These are phyloP conservation scores for Aphodius granarius DNA, from an alignment of 2,888 invertebrate genomes.

Conservation along the genomic window DNA sequence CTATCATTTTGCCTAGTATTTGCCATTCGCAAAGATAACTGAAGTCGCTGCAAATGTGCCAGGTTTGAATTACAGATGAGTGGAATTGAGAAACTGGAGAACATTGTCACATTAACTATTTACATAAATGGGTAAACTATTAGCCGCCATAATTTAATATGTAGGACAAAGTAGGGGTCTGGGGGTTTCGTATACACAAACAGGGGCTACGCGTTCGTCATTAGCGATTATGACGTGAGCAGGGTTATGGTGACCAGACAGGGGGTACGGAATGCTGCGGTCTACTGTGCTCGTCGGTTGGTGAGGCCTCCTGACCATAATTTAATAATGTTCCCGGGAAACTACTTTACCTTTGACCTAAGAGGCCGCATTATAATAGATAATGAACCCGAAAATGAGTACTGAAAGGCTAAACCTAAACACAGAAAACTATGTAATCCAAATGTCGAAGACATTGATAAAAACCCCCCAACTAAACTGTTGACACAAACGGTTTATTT, in stretches of 20 bases:
- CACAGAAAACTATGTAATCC: too few relatives aligned
- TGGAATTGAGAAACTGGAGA: background rate
- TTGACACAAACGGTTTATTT: too few relatives aligned
- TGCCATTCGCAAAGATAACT: too few relatives aligned
- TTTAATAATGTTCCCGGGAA: conserved; percentile 10
- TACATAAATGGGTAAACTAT: background rate
- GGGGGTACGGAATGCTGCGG: background rate
- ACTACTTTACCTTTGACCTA: conserved; percentile 19
- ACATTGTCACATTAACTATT: background rate
- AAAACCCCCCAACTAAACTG: too few relatives aligned
- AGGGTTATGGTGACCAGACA: background rate
- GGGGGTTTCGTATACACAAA: background rate
- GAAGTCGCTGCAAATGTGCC: background rate
- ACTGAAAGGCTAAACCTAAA: background rate
- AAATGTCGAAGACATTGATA: too few relatives aligned
- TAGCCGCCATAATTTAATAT: background rate
- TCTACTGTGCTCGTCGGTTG: background rate
- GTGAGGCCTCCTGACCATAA: conserved; percentile 2
- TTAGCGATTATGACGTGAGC: background rate
- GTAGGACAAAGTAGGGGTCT: background rate
- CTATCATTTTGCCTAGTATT: too few relatives aligned
- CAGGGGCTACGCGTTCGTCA: background rate
- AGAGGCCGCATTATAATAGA: conserved; percentile 24
- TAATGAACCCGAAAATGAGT: conserved; percentile 22
- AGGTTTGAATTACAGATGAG: background rate